Percentiles rank a stretch among this genome's conserved stretches.
Evolutionary conservation across 2,888 invertebrate species (phyloP).

Genomic region (Pollenia amentaria): DNA sequence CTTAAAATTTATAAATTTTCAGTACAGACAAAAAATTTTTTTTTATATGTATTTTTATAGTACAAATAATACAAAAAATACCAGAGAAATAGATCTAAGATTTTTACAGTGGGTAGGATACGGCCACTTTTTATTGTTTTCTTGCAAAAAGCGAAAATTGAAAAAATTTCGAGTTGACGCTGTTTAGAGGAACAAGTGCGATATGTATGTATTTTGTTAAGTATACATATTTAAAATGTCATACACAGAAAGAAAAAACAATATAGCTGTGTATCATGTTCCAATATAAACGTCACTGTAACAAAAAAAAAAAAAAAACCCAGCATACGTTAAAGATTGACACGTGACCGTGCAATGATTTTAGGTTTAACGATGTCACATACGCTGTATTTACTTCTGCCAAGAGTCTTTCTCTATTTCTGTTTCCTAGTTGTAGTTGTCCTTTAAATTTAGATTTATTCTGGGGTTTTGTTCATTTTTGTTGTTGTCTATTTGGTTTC

Average conservation of each 20-base stretch:
- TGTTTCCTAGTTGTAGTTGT: constrained; percentile 41
- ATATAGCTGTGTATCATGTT: not conserved
- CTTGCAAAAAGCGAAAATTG: too few relatives aligned
- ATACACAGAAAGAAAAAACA: not conserved
- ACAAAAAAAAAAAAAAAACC: constrained; percentile 46
- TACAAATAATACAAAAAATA: too few relatives aligned
- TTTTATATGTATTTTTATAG: too few relatives aligned
- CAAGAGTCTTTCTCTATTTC: constrained; percentile 26
- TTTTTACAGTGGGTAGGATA: too few relatives aligned
- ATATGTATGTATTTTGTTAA: too few relatives aligned
- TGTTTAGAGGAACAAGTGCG: too few relatives aligned
- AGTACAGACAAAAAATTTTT: too few relatives aligned
- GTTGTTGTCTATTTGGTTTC: constrained; percentile 46
- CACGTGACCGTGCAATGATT: constrained; percentile 84
- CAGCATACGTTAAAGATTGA: constrained; percentile 80
- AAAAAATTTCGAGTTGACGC: too few relatives aligned
- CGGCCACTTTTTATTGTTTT: too few relatives aligned
- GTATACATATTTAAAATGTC: not conserved
- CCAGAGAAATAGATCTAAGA: too few relatives aligned
- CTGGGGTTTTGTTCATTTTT: constrained; percentile 5
- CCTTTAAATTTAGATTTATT: constrained; percentile 28
- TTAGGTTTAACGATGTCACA: constrained; percentile 81
- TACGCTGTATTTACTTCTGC: constrained; percentile 43
- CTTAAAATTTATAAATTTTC: too few relatives aligned
- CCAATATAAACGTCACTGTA: constrained; percentile 24